Percentiles rank a stretch among this genome's conserved stretches.
phyloP scores from a whole-genome alignment of 2,797 vertebrate species.

The Carcharodon carcharias region DNA sequence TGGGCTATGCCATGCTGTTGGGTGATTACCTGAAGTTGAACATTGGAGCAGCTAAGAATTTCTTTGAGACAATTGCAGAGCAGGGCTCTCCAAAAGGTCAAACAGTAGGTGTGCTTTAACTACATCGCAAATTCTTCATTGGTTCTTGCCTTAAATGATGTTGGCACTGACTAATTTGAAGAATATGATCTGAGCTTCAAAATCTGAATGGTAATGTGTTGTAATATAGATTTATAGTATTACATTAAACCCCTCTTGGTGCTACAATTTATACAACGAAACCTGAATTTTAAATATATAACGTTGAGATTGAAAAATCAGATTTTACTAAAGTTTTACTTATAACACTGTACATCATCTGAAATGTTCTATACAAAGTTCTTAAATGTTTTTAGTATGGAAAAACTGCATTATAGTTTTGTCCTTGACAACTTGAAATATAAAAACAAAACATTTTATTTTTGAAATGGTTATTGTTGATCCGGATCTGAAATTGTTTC shows the following conservation, averaged over 20 bases:
- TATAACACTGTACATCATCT: not conserved
- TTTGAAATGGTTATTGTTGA: not conserved
- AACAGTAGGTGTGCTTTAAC: constrained; percentile 59
- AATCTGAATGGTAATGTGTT: not conserved
- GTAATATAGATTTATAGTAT: not conserved
- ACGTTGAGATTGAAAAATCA: not conserved
- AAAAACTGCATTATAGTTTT: not conserved
- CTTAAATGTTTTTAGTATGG: not conserved
- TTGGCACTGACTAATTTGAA: not conserved
- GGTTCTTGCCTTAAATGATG: not conserved
- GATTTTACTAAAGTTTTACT: not conserved
- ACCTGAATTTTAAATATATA: not conserved
- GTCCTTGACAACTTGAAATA: not conserved
- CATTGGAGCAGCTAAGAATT: constrained; percentile 72
- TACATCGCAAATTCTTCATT: not conserved
- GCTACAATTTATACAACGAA: not conserved
- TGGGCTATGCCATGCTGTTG: constrained; percentile 86
- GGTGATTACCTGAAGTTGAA: constrained; percentile 87
- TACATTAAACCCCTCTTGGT: not conserved
- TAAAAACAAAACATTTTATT: not conserved
- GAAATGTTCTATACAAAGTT: not conserved
- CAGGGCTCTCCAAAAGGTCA: constrained; percentile 93
- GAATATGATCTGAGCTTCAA: not conserved
- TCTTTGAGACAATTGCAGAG: constrained; percentile 82
- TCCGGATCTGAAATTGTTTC: not conserved